These are phyloP conservation scores for Dromas ardeola DNA, from an alignment of 2,113 vertebrate species.

Conservation along the genomic window DNA sequence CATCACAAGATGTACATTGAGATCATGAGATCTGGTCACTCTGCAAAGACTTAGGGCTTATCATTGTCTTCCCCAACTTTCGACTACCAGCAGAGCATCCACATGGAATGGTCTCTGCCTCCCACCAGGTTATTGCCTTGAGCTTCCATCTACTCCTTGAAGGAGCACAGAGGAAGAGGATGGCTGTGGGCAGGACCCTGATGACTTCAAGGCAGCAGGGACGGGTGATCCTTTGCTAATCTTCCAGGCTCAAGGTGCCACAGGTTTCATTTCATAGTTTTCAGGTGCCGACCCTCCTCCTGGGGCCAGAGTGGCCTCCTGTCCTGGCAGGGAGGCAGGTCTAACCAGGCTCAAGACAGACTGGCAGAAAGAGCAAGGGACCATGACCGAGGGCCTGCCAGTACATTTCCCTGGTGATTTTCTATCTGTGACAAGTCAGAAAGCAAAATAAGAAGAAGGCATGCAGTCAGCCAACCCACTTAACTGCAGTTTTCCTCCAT, in stretches of 20 bases:
- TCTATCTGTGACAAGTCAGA: constrained; percentile 12
- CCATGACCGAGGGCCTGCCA: neutral
- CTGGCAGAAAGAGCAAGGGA: neutral
- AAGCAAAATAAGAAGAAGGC: constrained; percentile 42
- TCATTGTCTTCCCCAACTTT: neutral
- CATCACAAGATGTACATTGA: neutral
- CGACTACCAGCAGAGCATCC: neutral
- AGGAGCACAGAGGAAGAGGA: neutral
- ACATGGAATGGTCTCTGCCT: neutral
- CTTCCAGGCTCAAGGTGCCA: neutral
- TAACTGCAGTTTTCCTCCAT: constrained; percentile 62
- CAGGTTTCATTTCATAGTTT: neutral
- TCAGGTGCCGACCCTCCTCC: neutral
- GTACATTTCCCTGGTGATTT: neutral
- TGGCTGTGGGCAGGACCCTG: neutral
- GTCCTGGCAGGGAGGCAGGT: neutral
- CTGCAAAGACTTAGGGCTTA: neutral
- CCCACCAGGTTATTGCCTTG: neutral
- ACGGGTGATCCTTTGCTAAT: neutral
- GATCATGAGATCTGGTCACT: neutral
- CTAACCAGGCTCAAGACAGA: neutral
- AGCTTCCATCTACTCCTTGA: neutral
- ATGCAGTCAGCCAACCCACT: constrained; percentile 48
- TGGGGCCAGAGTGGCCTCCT: neutral
- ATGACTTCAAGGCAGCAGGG: neutral